Evolutionary conservation across 2,888 invertebrate genomes (phyloP).

Genomic region (Parochlus steinenii): DNA sequence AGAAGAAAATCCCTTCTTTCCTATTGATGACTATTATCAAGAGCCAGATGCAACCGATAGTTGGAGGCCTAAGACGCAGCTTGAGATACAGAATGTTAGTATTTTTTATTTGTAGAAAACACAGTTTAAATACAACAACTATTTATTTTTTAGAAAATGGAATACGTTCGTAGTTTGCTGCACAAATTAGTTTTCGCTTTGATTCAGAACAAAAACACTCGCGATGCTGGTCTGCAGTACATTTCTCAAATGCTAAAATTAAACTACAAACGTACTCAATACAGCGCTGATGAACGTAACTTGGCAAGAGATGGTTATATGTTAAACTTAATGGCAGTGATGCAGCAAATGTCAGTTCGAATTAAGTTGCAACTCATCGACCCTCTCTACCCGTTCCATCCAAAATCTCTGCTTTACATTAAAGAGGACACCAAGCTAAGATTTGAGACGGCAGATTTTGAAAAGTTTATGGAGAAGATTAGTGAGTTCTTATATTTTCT

Average conservation of each 20-base stretch:
- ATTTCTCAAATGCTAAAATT: conserved; percentile 57
- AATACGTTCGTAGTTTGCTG: conserved; percentile 56
- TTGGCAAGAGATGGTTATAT: conserved; percentile 91
- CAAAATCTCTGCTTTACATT: conserved; percentile 51
- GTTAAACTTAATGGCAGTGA: conserved; percentile 78
- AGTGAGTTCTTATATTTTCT: conserved; percentile 32
- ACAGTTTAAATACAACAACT: conserved; percentile 13
- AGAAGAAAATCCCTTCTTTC: conserved; percentile 83
- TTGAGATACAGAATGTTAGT: conserved; percentile 1
- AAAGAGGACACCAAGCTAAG: conserved; percentile 70
- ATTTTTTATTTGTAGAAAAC: conserved; percentile 14
- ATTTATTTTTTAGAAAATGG: conserved; percentile 56
- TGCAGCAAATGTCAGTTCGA: conserved; percentile 80
- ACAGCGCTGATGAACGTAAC: conserved; percentile 75
- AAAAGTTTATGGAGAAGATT: conserved; percentile 51
- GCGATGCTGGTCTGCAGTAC: conserved; percentile 64
- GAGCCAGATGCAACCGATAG: conserved; percentile 11
- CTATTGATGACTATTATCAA: conserved; percentile 34
- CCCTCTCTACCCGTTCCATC: conserved; percentile 75
- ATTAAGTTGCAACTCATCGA: conserved; percentile 84
- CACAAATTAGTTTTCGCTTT: conserved; percentile 72
- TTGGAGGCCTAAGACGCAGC: conserved; percentile 2
- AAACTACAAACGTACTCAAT: conserved; percentile 78
- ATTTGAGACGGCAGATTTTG: conserved; percentile 64
- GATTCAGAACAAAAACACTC: conserved; percentile 61